A percentile compares a stretch with the other conserved stretches of the same genome.
phyloP scores from a whole-genome alignment of 2,797 vertebrate species.

The Thamnophis elegans region DNA sequence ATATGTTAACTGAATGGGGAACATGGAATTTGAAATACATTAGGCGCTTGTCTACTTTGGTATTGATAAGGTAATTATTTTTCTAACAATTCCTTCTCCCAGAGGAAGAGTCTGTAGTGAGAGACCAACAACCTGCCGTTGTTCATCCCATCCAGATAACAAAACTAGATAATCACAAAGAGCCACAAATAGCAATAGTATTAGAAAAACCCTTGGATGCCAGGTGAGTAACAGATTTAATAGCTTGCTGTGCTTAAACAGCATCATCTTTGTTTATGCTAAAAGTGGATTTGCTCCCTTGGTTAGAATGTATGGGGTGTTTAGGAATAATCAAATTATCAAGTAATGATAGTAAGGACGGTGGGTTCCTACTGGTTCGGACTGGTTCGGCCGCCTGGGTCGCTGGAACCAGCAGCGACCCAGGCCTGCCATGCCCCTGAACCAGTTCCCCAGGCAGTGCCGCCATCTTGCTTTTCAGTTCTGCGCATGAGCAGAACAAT shows the following conservation, averaged over 20 bases:
- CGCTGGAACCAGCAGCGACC: no score
- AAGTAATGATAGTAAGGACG: no score
- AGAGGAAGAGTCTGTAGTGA: slow-evolving; percentile 65
- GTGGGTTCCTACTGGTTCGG: no score
- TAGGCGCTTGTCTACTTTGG: background rate
- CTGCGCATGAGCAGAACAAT: no score
- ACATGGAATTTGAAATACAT: background rate
- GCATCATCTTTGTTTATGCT: background rate
- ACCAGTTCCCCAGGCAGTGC: no score
- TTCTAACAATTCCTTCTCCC: slow-evolving; percentile 35
- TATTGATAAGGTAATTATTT: background rate
- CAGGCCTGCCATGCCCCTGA: no score
- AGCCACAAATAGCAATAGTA: slow-evolving; percentile 70
- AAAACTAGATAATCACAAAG: slow-evolving; percentile 58
- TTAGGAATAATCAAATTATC: background rate
- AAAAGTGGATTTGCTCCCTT: background rate
- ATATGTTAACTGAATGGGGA: background rate
- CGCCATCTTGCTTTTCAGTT: no score
- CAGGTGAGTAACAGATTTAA: slow-evolving; percentile 73
- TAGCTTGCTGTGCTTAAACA: background rate
- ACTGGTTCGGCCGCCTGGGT: no score
- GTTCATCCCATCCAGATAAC: slow-evolving; percentile 84
- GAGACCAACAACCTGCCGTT: slow-evolving; percentile 67
- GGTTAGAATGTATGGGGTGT: background rate
- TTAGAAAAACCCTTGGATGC: slow-evolving; percentile 76